Percentiles rank a stretch among this genome's conserved stretches.
phyloP scores from a whole-genome alignment of 2,888 invertebrate species.

The Lochmaea crataegi region DNA sequence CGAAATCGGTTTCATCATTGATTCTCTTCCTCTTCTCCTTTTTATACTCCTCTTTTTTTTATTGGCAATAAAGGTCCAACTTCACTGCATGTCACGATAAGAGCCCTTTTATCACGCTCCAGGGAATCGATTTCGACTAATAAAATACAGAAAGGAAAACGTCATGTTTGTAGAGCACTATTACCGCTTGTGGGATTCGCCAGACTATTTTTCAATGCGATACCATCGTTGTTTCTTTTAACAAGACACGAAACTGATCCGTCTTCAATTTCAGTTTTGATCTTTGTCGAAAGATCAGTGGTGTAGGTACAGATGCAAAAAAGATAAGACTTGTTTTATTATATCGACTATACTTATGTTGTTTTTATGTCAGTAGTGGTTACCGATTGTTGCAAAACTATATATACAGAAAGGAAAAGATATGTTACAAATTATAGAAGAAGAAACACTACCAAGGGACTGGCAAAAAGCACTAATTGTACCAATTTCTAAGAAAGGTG shows the following conservation, averaged over 20 bases:
- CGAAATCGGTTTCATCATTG: constrained; percentile 10
- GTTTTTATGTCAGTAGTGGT: too few species aligned
- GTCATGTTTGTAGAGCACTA: constrained; percentile 52
- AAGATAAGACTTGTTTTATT: not conserved
- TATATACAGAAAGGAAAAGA: too few species aligned
- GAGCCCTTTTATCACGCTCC: constrained; percentile 49
- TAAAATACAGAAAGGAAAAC: constrained; percentile 54
- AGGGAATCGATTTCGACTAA: constrained; percentile 54
- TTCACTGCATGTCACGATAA: constrained; percentile 45
- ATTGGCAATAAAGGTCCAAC: constrained; percentile 42
- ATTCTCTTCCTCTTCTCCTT: constrained; percentile 17
- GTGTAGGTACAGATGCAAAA: constrained; percentile 10
- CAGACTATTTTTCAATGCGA: constrained; percentile 41
- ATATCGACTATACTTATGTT: too few species aligned
- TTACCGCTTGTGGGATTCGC: constrained; percentile 46
- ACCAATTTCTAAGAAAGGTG: too few species aligned
- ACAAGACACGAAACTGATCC: constrained; percentile 36
- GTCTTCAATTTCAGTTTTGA: constrained; percentile 33
- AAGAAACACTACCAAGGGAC: too few species aligned
- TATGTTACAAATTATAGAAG: too few species aligned
- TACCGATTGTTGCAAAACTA: too few species aligned
- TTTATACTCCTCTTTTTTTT: constrained; percentile 18
- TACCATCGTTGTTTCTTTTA: constrained; percentile 43
- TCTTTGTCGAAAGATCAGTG: constrained; percentile 23
- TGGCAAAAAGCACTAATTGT: too few species aligned